Evolutionary conservation across 2,888 invertebrate species (phyloP).

Genomic region (Tipula vernalis): DNA sequence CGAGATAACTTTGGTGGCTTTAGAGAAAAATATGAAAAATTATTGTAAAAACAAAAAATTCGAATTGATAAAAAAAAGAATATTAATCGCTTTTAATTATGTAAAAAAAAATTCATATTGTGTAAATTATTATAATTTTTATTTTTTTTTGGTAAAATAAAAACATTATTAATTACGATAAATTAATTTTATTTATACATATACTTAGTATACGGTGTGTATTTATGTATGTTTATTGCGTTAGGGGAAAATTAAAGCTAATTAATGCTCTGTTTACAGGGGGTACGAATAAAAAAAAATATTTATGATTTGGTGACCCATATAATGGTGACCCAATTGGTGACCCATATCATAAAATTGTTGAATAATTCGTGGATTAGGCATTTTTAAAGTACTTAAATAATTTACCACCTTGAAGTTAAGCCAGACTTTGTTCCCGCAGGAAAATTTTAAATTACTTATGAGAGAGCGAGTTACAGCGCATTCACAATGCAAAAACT

Average conservation of each 20-base stretch:
- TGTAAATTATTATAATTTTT: not conserved
- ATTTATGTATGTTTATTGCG: not conserved
- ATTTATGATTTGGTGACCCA: not conserved
- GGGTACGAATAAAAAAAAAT: not conserved
- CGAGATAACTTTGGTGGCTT: not conserved
- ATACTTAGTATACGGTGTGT: not conserved
- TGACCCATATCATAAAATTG: not conserved
- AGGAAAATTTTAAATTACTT: no score
- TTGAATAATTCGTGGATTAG: no score
- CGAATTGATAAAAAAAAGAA: not conserved
- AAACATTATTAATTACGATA: not conserved
- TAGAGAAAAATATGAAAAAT: not conserved
- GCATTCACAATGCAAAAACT: no score
- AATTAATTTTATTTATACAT: not conserved
- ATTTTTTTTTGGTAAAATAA: not conserved
- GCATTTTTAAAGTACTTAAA: no score
- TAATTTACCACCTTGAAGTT: no score
- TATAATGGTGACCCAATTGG: not conserved
- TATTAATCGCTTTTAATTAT: not conserved
- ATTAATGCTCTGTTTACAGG: not conserved
- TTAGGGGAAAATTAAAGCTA: not conserved
- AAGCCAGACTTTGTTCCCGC: no score
- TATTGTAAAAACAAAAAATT: not conserved
- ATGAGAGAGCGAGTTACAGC: no score
- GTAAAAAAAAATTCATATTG: not conserved